A percentile compares a stretch with the other conserved stretches of the same genome.
Evolutionary conservation across 1,140 invertebrate species (phyloP).

Genomic region (Euglossa dilemma): DNA sequence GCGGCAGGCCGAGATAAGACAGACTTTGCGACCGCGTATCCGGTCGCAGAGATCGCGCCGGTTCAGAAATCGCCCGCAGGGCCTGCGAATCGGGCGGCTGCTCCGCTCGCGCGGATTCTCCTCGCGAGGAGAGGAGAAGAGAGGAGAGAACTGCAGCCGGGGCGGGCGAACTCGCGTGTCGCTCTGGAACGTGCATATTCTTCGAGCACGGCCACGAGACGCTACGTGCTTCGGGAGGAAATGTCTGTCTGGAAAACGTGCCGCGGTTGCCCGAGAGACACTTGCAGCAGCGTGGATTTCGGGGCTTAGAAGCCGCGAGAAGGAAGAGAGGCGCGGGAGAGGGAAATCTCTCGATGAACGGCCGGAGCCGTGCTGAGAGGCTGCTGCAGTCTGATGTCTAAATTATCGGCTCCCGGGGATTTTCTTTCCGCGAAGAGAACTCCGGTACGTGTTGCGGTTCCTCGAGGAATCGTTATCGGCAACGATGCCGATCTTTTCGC

Average conservation of each 20-base stretch:
- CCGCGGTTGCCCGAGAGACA: conserved; percentile 26
- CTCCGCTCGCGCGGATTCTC: not conserved
- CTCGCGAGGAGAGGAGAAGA: too few species aligned
- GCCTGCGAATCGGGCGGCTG: not conserved
- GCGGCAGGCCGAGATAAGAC: not conserved
- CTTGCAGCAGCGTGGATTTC: conserved; percentile 16
- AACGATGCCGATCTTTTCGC: not conserved
- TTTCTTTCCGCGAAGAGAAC: not conserved
- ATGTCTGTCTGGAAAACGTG: conserved; percentile 25
- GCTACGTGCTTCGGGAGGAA: conserved; percentile 31
- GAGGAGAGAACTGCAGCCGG: too few species aligned
- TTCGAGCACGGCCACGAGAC: conserved; percentile 15
- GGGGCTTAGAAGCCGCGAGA: not conserved
- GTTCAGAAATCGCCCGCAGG: conserved; percentile 4
- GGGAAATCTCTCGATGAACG: not conserved
- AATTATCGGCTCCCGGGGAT: not conserved
- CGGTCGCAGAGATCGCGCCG: not conserved
- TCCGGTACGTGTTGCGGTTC: not conserved
- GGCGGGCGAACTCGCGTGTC: not conserved
- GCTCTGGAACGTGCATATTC: conserved; percentile 20
- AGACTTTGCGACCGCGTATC: not conserved
- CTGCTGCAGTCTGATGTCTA: not conserved
- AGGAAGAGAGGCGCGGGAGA: too few species aligned
- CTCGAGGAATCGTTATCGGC: not conserved
- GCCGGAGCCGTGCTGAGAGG: not conserved